A percentile compares a stretch with the other conserved stretches of the same genome.
These are phyloP conservation scores for Helostoma temminkii DNA, from an alignment of 2,797 vertebrate species.

Conservation along the genomic window DNA sequence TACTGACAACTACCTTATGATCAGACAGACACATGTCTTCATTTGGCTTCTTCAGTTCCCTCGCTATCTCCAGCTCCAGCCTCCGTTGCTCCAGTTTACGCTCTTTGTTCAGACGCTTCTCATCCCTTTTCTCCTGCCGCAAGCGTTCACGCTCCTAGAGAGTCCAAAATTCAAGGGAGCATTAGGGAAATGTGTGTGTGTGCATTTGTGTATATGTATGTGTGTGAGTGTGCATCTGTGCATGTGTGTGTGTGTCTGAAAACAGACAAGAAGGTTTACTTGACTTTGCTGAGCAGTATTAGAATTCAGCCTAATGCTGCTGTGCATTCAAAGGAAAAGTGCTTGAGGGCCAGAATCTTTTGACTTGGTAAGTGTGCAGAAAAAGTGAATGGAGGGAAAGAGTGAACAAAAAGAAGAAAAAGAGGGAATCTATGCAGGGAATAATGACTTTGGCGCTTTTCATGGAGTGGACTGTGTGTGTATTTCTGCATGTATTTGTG, in stretches of 20 bases:
- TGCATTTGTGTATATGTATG: slow-evolving; percentile 18
- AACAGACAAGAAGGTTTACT: slow-evolving; percentile 73
- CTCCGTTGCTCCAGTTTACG: slow-evolving; percentile 96
- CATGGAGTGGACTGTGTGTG: slow-evolving; percentile 55
- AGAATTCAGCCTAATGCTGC: slow-evolving; percentile 78
- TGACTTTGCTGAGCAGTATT: slow-evolving; percentile 80
- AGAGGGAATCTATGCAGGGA: slow-evolving; percentile 68
- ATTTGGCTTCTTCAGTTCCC: slow-evolving; percentile 97
- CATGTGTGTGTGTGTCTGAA: slow-evolving; percentile 37
- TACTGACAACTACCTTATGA: slow-evolving; percentile 90
- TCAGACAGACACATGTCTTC: slow-evolving; percentile 99
- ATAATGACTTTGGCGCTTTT: slow-evolving; percentile 70
- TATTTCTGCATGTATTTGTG: slow-evolving; percentile 54
- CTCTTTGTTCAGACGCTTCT: slow-evolving; percentile 98
- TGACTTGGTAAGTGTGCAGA: slow-evolving; percentile 73
- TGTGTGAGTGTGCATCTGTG: slow-evolving; percentile 22
- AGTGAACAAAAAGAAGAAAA: slow-evolving; percentile 63
- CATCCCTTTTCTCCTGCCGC: slow-evolving; percentile 98
- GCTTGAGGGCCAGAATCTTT: slow-evolving; percentile 80
- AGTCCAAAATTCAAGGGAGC: slow-evolving; percentile 69
- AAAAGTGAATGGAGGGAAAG: slow-evolving; percentile 61
- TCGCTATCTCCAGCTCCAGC: slow-evolving; percentile 96
- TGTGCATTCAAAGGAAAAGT: slow-evolving; percentile 79
- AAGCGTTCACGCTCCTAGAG: slow-evolving; percentile 95
- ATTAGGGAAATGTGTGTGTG: slow-evolving; percentile 60